Percentiles rank a stretch among this genome's conserved stretches.
Evolutionary conservation across 2,888 invertebrate species (phyloP).

Genomic region (Drosophila picticornis): DNA sequence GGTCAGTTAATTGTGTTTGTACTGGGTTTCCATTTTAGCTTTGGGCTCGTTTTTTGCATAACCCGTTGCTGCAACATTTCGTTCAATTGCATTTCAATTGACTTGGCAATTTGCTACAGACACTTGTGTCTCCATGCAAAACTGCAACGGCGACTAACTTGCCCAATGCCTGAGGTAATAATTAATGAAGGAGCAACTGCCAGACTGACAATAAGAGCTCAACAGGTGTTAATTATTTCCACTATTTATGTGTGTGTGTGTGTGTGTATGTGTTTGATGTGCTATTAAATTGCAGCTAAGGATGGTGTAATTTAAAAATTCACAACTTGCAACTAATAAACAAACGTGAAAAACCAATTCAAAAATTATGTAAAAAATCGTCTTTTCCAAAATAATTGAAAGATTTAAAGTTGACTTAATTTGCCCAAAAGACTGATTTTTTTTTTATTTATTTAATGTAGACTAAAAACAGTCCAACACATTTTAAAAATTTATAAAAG

Average conservation of each 20-base stretch:
- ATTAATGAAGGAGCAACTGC: not conserved
- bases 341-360: not conserved
- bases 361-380: not conserved
- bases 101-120: slow-evolving; percentile 60
- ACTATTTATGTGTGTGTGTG: not conserved
- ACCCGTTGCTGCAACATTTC: slow-evolving; percentile 62
- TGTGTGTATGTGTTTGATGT: not conserved
- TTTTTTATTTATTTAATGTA: not conserved
- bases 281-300: slow-evolving; percentile 2
- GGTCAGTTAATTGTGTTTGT: slow-evolving; percentile 39
- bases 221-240: slow-evolving; percentile 34
- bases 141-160: slow-evolving; percentile 44
- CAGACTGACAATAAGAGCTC: not conserved
- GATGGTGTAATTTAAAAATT: not conserved
- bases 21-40: slow-evolving; percentile 22
- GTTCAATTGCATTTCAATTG: slow-evolving; percentile 77
- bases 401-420: not conserved
- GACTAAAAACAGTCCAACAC: not conserved
- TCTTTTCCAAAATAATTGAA: not conserved
- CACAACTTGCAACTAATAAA: not conserved
- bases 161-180: slow-evolving; percentile 33
- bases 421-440: not conserved
- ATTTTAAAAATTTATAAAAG: not conserved
- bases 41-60: slow-evolving; percentile 66
- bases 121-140: slow-evolving; percentile 43